Evolutionary conservation across 1,140 invertebrate species (phyloP).

Genomic region (Nasonia vitripennis): DNA sequence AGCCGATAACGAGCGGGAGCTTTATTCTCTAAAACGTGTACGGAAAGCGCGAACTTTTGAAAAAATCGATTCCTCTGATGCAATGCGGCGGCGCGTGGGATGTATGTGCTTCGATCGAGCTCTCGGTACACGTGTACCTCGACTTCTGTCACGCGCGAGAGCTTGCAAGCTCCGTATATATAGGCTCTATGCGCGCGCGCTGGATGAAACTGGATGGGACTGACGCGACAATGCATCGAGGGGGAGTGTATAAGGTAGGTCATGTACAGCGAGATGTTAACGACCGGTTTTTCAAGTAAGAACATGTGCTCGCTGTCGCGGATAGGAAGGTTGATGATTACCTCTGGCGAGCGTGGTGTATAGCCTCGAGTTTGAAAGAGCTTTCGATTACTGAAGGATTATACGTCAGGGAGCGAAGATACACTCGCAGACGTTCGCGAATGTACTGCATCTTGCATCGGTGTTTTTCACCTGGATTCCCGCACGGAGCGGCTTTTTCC

Average conservation of each 20-base stretch:
- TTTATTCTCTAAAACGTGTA: no score
- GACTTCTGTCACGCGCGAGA: background rate
- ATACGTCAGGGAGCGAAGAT: no score
- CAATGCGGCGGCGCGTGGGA: background rate
- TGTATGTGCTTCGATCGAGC: background rate
- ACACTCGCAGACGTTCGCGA: background rate
- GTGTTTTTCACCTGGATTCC: constrained; percentile 31
- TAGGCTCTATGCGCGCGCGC: no score
- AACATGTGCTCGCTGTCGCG: background rate
- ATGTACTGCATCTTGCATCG: background rate
- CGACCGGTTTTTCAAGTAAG: background rate
- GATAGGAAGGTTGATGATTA: no score
- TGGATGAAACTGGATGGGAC: background rate
- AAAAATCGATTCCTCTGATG: background rate
- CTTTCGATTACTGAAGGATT: no score
- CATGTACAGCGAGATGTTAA: background rate
- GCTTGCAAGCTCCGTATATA: background rate
- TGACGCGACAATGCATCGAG: background rate
- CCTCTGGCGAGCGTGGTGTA: no score
- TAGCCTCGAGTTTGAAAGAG: background rate
- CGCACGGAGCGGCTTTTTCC: background rate
- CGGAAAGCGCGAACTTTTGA: background rate
- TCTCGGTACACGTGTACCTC: background rate
- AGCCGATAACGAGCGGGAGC: no score
- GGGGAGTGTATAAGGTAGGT: background rate